Conservation (phyloP, 2,113 vertebrate genomes). For the Plectropomus leopardus region DNA sequence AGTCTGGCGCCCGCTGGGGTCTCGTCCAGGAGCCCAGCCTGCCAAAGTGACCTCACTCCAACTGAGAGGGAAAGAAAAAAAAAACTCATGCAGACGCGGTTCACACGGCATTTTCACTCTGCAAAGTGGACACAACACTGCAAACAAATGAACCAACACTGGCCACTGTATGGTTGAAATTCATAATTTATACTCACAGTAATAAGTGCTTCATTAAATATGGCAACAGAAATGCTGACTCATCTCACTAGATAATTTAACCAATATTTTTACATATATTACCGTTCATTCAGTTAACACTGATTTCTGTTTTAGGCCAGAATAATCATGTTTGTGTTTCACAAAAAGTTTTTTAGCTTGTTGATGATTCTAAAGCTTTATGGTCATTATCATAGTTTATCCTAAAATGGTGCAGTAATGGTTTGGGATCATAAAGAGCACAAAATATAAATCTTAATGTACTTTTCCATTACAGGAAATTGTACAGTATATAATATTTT, state of each 20-base stretch:
- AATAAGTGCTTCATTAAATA: slow-evolving; percentile 6
- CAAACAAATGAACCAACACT: slow-evolving; percentile 16
- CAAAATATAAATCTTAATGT: not conserved
- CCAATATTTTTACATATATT: not conserved
- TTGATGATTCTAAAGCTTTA: not conserved
- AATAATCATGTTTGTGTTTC: not conserved
- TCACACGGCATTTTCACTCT: slow-evolving; percentile 38
- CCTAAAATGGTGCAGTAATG: not conserved
- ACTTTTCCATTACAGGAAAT: not conserved
- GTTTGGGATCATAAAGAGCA: not conserved
- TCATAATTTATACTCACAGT: not conserved
- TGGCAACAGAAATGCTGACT: slow-evolving; percentile 18
- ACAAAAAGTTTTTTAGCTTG: not conserved
- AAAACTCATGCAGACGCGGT: slow-evolving; percentile 24
- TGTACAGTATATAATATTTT: too few species aligned
- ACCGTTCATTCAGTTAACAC: not conserved
- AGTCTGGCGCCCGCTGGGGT: slow-evolving; percentile 85
- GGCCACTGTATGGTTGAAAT: not conserved
- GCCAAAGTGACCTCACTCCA: slow-evolving; percentile 84
- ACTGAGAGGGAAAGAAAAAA: slow-evolving; percentile 41
- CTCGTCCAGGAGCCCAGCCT: slow-evolving; percentile 81
- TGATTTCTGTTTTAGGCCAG: not conserved
- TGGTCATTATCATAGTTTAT: not conserved
- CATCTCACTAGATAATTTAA: not conserved
- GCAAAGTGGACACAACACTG: slow-evolving; percentile 33